Base-by-base conservation (phyloP, 1,140 invertebrate genomes). In the Drosophila varians region DNA sequence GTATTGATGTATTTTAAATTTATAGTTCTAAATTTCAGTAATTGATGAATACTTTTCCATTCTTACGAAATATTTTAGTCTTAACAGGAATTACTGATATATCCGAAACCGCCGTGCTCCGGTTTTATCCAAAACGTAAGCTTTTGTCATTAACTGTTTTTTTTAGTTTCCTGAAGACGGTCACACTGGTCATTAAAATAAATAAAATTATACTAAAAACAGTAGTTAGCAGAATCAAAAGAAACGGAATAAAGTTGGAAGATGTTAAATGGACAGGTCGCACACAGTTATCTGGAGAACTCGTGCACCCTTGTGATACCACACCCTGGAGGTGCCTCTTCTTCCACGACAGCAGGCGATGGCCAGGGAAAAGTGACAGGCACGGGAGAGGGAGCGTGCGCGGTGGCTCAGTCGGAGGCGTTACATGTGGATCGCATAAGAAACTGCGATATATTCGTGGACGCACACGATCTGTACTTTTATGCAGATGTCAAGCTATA, bases 381-480 rank as follows among this genome's bases (percentile, higher is more conserved):
- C n/a, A 25, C 23, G 38, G 64, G 43, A 12, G 14, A 38, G 36
- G 36, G 36, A 38, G n/a, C 36, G 36, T 38, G 31, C n/a, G 31
- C 23, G 34, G 64, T 34, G 16, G 23, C 43, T 38, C 58, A 21
- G 31, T 48, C 53, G 46, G 55, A 60, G 48, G 51, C 38, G 19
- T 21, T 62, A 62, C 68, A 70, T 78, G 69, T 84, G 66, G 72
- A 90, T 62, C 82, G 82, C 74, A 77, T 89, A 53, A 72, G 74
- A 49, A 90, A 90, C 74, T 90, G 89, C 62, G 89, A 90, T 71
- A 69, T 90, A 60, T 90, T 77, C 36, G 70, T 90, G 53, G 89
- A 88, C 36, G 71, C 90, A 46, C 73, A 89, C 53, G 71, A 90
- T 76, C 86, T 90, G 38, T 79, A 87, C 48, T 77, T 90, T 25